Evolutionary conservation across 2,797 vertebrate genomes (phyloP).

Genomic region (Kryptolebias ocellatus): DNA sequence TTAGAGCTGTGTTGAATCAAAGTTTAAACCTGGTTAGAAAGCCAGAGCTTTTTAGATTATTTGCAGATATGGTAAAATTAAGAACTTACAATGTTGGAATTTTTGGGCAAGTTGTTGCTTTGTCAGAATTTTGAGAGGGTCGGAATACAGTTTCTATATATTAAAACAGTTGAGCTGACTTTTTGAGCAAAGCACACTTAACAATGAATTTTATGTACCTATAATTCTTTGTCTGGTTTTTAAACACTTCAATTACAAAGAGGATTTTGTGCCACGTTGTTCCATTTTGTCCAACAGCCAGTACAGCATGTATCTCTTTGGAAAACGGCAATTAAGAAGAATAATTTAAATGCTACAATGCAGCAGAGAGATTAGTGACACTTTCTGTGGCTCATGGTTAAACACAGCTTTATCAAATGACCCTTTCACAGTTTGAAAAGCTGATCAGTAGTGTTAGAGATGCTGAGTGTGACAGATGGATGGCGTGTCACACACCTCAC

Average conservation of each 20-base stretch:
- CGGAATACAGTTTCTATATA: no score
- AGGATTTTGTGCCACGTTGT: background rate
- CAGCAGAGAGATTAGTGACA: constrained; percentile 1
- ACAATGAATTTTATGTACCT: constrained; percentile 1
- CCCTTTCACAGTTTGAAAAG: constrained; percentile 28
- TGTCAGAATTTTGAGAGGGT: background rate
- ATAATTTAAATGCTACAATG: constrained; percentile 20
- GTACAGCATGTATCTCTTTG: background rate
- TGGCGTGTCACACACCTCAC: constrained; percentile 42
- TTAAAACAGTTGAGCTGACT: background rate
- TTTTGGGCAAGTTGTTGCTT: background rate
- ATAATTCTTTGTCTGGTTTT: background rate
- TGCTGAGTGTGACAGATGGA: constrained; percentile 41
- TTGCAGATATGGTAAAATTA: background rate
- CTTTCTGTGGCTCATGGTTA: background rate
- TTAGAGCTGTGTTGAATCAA: no score
- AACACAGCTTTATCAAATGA: constrained; percentile 32
- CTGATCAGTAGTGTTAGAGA: constrained; percentile 37
- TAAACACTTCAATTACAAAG: background rate
- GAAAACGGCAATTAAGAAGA: constrained; percentile 28
- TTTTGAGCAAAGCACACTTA: constrained; percentile 6
- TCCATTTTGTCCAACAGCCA: constrained; percentile 27
- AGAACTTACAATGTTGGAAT: constrained; percentile 4
- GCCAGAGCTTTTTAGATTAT: no score
- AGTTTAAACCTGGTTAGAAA: no score